These are phyloP conservation scores for Hermaeophaga mercurialis DNA, from an alignment of 2,888 invertebrate species.

Conservation along the genomic window DNA sequence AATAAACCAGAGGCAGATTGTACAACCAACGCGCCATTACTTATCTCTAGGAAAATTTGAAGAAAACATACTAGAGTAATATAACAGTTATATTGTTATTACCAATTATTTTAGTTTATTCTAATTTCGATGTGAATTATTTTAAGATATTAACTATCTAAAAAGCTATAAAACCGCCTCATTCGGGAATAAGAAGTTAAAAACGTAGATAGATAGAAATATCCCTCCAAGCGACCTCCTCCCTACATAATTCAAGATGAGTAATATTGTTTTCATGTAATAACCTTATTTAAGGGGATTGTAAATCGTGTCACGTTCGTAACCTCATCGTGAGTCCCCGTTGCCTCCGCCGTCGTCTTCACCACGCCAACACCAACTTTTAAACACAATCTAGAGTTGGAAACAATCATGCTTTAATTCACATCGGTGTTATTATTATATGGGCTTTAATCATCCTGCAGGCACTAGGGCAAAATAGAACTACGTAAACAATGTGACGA, in stretches of 20 bases:
- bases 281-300: constrained; percentile 52
- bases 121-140: too few species aligned
- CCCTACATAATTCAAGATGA: constrained; percentile 41
- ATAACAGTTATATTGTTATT: too few species aligned
- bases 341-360: constrained; percentile 3
- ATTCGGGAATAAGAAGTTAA: background rate
- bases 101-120: too few species aligned
- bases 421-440: too few species aligned
- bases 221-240: constrained; percentile 14
- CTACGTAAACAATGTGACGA: too few species aligned
- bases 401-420: background rate
- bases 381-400: constrained; percentile 9
- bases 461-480: too few species aligned
- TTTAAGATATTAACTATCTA: too few species aligned
- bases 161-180: background rate
- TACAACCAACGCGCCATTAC: too few species aligned
- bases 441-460: too few species aligned
- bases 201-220: constrained; percentile 13
- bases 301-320: constrained; percentile 50
- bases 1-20: too few species aligned
- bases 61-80: too few species aligned
- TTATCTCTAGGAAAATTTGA: too few species aligned
- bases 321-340: constrained; percentile 39
- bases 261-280: constrained; percentile 53
- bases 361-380: background rate